phyloP scores from a whole-genome alignment of 2,888 invertebrate genomes.

The Mesorhabditis belari region DNA sequence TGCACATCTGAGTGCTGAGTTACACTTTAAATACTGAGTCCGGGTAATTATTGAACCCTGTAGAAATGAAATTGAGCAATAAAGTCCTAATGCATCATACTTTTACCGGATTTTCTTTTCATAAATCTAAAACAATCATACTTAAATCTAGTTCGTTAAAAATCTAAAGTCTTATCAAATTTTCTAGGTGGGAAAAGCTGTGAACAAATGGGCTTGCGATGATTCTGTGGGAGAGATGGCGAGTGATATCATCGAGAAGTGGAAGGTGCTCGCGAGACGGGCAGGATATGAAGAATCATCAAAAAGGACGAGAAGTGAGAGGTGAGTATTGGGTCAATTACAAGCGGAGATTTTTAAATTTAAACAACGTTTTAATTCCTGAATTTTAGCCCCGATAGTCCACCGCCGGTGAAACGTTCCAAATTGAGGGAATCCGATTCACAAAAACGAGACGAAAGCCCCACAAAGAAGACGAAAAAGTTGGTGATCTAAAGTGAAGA shows the following conservation, averaged over 20 bases:
- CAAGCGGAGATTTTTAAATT: neutral
- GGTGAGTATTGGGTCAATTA: too few relatives aligned
- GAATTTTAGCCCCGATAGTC: neutral
- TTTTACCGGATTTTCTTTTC: too few relatives aligned
- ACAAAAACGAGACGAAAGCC: too few relatives aligned
- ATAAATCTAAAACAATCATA: too few relatives aligned
- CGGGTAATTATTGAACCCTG: too few relatives aligned
- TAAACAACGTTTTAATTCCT: neutral
- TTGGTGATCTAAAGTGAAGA: neutral
- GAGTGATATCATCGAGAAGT: constrained; percentile 1
- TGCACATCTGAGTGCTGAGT: too few relatives aligned
- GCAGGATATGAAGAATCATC: neutral
- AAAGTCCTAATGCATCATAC: too few relatives aligned
- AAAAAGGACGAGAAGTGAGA: neutral
- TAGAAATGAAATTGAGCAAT: too few relatives aligned
- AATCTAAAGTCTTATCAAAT: too few relatives aligned
- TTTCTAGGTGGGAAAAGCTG: constrained; percentile 3
- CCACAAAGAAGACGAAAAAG: neutral
- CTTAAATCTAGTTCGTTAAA: too few relatives aligned
- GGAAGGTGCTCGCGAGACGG: constrained; percentile 8
- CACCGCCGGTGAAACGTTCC: neutral
- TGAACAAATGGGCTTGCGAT: constrained; percentile 3
- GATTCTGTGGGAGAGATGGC: constrained; percentile 2
- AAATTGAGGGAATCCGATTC: too few relatives aligned
- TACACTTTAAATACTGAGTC: too few relatives aligned